Evolutionary conservation across 37 sponge, comb jelly and placozoan species (phyloP).

Genomic region (Crambe crambe): DNA sequence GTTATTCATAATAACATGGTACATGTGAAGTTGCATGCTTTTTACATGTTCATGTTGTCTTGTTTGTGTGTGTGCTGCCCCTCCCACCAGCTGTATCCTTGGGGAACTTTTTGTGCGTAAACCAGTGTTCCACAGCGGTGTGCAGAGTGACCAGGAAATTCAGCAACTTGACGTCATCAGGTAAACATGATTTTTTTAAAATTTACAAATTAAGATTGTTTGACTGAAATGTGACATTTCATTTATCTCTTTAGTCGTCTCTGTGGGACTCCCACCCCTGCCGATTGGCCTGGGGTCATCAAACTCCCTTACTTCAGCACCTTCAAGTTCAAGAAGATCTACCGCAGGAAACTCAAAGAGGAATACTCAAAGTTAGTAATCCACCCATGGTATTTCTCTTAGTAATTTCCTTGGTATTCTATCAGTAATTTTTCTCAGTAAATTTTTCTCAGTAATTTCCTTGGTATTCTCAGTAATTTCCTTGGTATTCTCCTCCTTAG

Average conservation of each 20-base stretch:
- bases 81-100: constrained; percentile 80
- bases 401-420: too few species aligned
- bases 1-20: too few species aligned
- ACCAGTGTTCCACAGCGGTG: constrained; percentile 69
- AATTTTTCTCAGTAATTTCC: background rate
- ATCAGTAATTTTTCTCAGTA: background rate
- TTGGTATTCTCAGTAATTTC: background rate
- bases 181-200: too few species aligned
- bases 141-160: constrained; percentile 69
- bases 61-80: too few species aligned
- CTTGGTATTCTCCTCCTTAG: background rate
- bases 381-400: background rate
- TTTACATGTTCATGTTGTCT: too few species aligned
- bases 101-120: constrained; percentile 93
- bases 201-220: background rate
- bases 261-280: constrained; percentile 94
- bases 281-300: constrained; percentile 95
- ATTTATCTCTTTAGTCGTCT: constrained; percentile 53
- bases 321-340: constrained; percentile 86
- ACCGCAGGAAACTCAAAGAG: constrained; percentile 81
- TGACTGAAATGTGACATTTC: background rate
- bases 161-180: constrained; percentile 85
- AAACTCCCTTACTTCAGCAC: constrained; percentile 78
- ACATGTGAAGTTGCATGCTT: too few species aligned
- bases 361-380: constrained; percentile 68